Percentiles rank a stretch among this genome's conserved stretches.
phyloP scores from a whole-genome alignment of 2,797 vertebrate species.

The Helarctos malayanus region DNA sequence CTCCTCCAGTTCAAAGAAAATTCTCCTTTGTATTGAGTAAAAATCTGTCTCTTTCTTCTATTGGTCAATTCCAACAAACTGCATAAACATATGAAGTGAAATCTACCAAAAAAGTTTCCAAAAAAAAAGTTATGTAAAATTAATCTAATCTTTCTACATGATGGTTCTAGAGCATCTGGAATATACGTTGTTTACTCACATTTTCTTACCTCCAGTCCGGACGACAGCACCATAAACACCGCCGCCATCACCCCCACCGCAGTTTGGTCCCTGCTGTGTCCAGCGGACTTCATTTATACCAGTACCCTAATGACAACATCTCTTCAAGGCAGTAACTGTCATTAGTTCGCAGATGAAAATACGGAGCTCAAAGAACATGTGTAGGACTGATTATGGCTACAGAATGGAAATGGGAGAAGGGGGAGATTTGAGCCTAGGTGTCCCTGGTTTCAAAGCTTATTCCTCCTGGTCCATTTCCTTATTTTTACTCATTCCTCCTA shows the following conservation, averaged over 20 bases:
- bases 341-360: not conserved
- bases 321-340: not conserved
- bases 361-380: not conserved
- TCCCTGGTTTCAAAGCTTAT: not conserved
- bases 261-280: not conserved
- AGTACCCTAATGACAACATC: not conserved
- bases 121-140: not conserved
- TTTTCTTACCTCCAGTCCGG: not conserved
- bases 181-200: not conserved
- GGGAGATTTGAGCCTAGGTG: not conserved
- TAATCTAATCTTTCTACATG: not conserved
- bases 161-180: not conserved
- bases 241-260: not conserved
- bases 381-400: not conserved
- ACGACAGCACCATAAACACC: not conserved
- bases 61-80: not conserved
- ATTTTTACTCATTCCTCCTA: not conserved
- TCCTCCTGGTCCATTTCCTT: not conserved
- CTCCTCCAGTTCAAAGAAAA: slow-evolving; percentile 4
- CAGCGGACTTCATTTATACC: not conserved
- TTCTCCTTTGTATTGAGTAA: not conserved
- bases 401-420: not conserved
- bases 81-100: not conserved
- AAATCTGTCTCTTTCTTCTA: not conserved
- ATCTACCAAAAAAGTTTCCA: not conserved